phyloP scores from a whole-genome alignment of 2,797 vertebrate genomes.

The Notamacropus eugenii region DNA sequence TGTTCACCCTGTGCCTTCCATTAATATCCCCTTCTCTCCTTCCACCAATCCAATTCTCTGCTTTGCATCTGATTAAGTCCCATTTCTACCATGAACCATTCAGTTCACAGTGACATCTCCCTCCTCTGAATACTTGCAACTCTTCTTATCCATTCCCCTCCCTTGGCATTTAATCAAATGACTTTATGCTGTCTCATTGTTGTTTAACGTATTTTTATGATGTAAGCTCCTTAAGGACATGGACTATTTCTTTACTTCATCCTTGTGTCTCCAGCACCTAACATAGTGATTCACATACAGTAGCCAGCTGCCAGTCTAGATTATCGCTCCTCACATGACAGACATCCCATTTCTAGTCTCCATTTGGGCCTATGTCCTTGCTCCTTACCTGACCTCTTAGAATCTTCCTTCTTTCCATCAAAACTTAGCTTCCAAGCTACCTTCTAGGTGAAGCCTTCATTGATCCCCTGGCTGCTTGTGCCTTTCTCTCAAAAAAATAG shows the following conservation, averaged over 20 bases:
- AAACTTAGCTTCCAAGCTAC: not conserved
- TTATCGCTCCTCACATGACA: not conserved
- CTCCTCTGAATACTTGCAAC: not conserved
- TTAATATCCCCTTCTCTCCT: not conserved
- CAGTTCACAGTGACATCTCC: not conserved
- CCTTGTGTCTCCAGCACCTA: not conserved
- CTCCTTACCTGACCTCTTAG: not conserved
- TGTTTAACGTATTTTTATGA: not conserved
- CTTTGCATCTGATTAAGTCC: not conserved
- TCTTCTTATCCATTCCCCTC: not conserved
- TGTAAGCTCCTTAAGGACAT: not conserved
- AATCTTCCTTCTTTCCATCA: not conserved
- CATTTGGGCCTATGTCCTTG: not conserved
- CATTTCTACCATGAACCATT: not conserved
- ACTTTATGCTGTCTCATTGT: not conserved
- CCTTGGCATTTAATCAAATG: not conserved
- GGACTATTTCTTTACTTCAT: not conserved
- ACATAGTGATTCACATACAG: not conserved
- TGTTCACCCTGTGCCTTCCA: not conserved
- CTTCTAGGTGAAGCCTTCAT: not conserved
- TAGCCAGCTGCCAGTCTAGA: not conserved
- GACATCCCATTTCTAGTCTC: not conserved
- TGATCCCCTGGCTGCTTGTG: not conserved
- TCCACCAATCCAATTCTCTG: not conserved
- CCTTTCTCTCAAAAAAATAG: not conserved